A percentile compares a stretch with the other conserved stretches of the same genome.
Conservation (phyloP, 2,888 invertebrate species). For the Ceraclea dissimilis region DNA sequence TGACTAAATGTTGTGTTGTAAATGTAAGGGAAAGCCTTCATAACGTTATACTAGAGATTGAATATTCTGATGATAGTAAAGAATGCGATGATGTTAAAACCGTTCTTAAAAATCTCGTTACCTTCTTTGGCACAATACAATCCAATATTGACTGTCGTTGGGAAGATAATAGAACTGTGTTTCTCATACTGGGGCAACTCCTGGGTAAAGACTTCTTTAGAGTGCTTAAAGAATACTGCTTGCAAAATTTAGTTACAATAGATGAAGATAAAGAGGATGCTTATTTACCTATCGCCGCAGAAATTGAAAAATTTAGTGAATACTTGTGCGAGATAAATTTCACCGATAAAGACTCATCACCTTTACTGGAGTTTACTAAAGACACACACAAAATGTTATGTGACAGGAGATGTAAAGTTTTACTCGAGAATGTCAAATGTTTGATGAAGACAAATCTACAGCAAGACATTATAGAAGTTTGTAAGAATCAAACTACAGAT, state of each 20-base stretch:
- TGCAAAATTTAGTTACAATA: constrained; percentile 39
- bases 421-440: constrained; percentile 37
- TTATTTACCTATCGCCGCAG: constrained; percentile 40
- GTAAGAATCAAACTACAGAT: constrained; percentile 28
- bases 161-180: constrained; percentile 38
- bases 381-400: constrained; percentile 43
- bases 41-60: constrained; percentile 30
- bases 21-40: constrained; percentile 41
- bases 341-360: constrained; percentile 37
- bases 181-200: constrained; percentile 39
- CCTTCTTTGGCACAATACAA: constrained; percentile 44
- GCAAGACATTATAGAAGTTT: constrained; percentile 34
- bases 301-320: constrained; percentile 42
- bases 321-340: constrained; percentile 44
- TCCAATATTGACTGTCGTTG: constrained; percentile 41
- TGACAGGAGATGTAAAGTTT: constrained; percentile 43
- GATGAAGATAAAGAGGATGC: constrained; percentile 39
- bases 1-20: constrained; percentile 42
- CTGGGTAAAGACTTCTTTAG: constrained; percentile 39
- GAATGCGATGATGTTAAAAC: constrained; percentile 32
- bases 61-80: constrained; percentile 10
- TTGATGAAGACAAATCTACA: constrained; percentile 38
- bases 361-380: constrained; percentile 40
- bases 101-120: constrained; percentile 42
- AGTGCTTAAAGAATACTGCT: constrained; percentile 43